A percentile compares a stretch with the other conserved stretches of the same genome.
Conservation (phyloP, 2,113 vertebrate species). For the Odocoileus virginianus region DNA sequence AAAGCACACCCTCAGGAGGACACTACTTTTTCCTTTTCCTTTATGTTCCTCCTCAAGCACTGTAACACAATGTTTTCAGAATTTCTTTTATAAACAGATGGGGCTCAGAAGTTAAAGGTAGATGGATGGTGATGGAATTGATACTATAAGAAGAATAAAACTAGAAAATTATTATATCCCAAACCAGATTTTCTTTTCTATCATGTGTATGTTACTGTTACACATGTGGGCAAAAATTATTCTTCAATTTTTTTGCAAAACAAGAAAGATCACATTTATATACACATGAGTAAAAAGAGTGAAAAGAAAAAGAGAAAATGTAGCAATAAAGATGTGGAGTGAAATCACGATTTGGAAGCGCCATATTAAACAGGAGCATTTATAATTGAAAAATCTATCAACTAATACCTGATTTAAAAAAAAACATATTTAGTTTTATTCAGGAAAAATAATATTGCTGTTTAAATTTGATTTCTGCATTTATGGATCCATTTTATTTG, state of each 20-base stretch:
- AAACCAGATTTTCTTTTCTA: slow-evolving; percentile 40
- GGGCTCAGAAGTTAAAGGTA: neutral
- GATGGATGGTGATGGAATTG: neutral
- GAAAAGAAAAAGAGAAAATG: neutral
- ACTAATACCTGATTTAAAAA: neutral
- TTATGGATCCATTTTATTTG: neutral
- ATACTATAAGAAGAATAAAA: neutral
- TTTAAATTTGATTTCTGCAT: neutral
- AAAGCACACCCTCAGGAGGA: neutral
- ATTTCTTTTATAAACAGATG: neutral
- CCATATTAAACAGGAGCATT: neutral
- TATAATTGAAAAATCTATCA: neutral
- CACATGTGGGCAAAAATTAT: neutral
- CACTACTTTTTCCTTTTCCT: neutral
- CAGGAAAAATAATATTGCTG: neutral
- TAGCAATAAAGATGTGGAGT: neutral
- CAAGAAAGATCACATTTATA: neutral
- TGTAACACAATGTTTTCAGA: neutral
- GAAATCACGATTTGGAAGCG: neutral
- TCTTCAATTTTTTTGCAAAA: neutral
- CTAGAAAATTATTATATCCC: neutral
- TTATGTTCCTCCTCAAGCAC: neutral
- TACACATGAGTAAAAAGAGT: neutral
- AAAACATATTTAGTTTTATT: neutral
- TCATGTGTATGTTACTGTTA: slow-evolving; percentile 53